Percentiles rank a stretch among this genome's conserved stretches.
Evolutionary conservation across 1,140 invertebrate species (phyloP).

Genomic region (Trichonephila clavata): DNA sequence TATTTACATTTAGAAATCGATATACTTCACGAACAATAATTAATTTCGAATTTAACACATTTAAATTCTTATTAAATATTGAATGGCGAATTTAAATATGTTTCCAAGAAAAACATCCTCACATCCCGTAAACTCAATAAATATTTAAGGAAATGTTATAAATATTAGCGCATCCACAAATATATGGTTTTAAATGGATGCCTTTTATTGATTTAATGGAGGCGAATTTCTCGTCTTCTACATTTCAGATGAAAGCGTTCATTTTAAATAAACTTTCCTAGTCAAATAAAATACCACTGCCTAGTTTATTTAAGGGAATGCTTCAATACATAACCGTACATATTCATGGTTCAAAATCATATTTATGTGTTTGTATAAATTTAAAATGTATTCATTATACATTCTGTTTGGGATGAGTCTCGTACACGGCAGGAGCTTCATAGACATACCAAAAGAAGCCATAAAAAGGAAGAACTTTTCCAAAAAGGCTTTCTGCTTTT

Average conservation of each 20-base stretch:
- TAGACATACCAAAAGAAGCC: background rate
- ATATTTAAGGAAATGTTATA: too few relatives aligned
- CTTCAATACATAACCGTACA: background rate
- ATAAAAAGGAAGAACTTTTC: background rate
- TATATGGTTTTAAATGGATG: background rate
- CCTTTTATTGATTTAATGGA: background rate
- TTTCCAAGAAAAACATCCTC: too few relatives aligned
- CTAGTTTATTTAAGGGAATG: background rate
- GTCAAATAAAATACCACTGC: constrained; percentile 2
- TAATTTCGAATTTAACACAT: too few relatives aligned
- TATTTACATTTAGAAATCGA: too few relatives aligned
- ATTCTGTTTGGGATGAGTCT: background rate
- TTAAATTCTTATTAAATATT: too few relatives aligned
- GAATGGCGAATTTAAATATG: too few relatives aligned
- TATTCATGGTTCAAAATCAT: background rate
- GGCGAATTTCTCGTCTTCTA: background rate
- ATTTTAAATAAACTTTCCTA: background rate
- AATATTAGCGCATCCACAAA: too few relatives aligned
- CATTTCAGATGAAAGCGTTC: background rate
- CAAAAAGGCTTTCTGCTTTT: background rate
- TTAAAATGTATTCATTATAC: background rate
- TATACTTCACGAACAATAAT: too few relatives aligned
- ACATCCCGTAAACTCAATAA: too few relatives aligned
- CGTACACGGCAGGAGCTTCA: background rate
- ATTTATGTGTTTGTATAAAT: constrained; percentile 25